Evolutionary conservation across 92 coral and sea anemone species (phyloP), one percentile per base, ranked within the genome.

Genomic region (Anthopleura xanthogrammica): DNA sequence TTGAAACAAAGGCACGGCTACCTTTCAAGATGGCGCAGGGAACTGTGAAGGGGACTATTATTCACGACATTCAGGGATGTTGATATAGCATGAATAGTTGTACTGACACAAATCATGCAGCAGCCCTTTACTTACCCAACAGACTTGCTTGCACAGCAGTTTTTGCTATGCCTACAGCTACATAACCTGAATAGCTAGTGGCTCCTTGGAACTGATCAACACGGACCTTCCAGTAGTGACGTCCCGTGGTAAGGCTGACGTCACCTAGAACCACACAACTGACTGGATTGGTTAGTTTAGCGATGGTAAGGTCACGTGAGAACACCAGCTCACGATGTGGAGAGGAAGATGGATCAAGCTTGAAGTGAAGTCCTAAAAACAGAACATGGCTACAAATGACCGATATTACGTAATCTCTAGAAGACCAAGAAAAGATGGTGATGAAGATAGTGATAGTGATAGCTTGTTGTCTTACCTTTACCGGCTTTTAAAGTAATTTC

Each of bases 201-300:
- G 83, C 85, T 72, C 98, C 98, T 50, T 82, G 12, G 66, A 91
- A 93, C 86, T 91, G 98, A 82, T 93, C 98, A 48, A 93, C 86
- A 85, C 85, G 86, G 62, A 91, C 81, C 82, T 89, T 93, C 98
- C 98, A 93, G 89, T 91, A 93, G 70, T 93, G 98, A 75, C 88
- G 91, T 7, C 98, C 98, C 50, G 85, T 89, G 72, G 90, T 82
- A 73, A 93, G 91, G 17, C 86, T 76, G 79, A 83, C 87, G 82
- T 91, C 86, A 66, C 95, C 90, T 50, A 89, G 83, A 16, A 93
- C 90, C 24, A 85, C 89, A 13, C 85, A 82, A 50, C 29, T 66
- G 23, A 85, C 95, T 16, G 93, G 91, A 52, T 89, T 83, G 24
- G 95, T 91, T 71, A 93, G 85, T 79, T 89, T 91, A 24, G 92